These are phyloP conservation scores for Antigone vipio DNA, from an alignment of 2,113 vertebrate species.

Conservation along the genomic window DNA sequence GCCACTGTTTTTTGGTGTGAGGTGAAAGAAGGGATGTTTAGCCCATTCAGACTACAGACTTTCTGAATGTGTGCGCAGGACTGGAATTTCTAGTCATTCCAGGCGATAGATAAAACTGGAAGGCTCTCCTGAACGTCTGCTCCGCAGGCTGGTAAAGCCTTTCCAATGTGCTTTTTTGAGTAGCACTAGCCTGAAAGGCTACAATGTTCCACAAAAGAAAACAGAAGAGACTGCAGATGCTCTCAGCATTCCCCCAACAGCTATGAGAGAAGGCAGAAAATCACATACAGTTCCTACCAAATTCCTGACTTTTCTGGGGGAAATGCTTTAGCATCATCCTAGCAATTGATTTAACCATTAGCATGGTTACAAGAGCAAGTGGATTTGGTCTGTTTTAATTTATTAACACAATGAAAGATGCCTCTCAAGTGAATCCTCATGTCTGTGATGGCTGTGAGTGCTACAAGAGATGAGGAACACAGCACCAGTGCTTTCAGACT, in stretches of 20 bases:
- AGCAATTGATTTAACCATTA: background rate
- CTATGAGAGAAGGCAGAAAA: background rate
- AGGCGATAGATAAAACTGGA: background rate
- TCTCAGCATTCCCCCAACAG: background rate
- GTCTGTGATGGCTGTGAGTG: background rate
- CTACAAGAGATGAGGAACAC: background rate
- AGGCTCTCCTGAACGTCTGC: background rate
- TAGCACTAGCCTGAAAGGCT: background rate
- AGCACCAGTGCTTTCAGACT: background rate
- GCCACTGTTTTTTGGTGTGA: background rate
- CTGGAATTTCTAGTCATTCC: background rate
- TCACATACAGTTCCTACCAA: background rate
- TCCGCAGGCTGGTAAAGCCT: background rate
- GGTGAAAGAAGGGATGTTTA: background rate
- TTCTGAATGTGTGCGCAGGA: background rate
- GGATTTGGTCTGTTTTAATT: background rate
- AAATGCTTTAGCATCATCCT: background rate
- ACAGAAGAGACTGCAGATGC: background rate
- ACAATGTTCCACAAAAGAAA: background rate
- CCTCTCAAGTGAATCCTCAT: background rate
- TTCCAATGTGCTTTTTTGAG: background rate
- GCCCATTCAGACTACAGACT: fast-evolving
- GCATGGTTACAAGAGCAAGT: background rate
- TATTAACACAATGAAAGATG: background rate
- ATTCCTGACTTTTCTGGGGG: background rate